Evolutionary conservation across 2,888 invertebrate genomes (phyloP).

Genomic region (Lysandra bellargus): DNA sequence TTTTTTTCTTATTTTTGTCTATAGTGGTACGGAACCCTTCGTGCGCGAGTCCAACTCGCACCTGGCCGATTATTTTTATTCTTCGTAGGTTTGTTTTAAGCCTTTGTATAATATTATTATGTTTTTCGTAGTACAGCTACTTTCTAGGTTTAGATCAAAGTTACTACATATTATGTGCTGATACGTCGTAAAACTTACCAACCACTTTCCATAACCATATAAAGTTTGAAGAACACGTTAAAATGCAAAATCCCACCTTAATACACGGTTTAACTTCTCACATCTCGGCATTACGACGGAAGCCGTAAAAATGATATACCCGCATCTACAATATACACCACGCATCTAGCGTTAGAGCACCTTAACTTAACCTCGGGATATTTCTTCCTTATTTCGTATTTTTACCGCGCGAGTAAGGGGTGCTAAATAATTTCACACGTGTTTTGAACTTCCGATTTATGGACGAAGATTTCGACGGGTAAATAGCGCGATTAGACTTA

Average conservation of each 20-base stretch:
- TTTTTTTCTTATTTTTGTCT: no score
- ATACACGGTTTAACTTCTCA: slow-evolving; percentile 30
- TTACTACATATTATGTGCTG: background rate
- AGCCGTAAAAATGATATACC: slow-evolving; percentile 41
- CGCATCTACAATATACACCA: slow-evolving; percentile 24
- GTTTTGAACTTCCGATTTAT: background rate
- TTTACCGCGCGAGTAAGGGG: background rate
- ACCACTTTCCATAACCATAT: slow-evolving; percentile 3
- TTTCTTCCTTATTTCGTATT: slow-evolving; percentile 10
- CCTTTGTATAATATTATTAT: background rate
- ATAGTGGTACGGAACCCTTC: no score
- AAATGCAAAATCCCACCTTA: slow-evolving; percentile 27
- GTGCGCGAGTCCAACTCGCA: no score
- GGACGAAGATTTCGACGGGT: background rate
- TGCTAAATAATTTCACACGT: background rate
- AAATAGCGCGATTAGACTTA: background rate
- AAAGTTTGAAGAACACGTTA: slow-evolving; percentile 24
- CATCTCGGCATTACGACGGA: slow-evolving; percentile 39
- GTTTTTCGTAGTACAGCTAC: background rate
- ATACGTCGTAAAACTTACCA: background rate
- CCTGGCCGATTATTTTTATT: background rate
- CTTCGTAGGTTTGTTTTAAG: background rate
- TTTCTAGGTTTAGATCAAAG: background rate
- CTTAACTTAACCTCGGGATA: slow-evolving; percentile 19
- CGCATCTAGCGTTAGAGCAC: background rate